Evolutionary conservation across 2,888 invertebrate genomes (phyloP).

Genomic region (Apeira syringaria): DNA sequence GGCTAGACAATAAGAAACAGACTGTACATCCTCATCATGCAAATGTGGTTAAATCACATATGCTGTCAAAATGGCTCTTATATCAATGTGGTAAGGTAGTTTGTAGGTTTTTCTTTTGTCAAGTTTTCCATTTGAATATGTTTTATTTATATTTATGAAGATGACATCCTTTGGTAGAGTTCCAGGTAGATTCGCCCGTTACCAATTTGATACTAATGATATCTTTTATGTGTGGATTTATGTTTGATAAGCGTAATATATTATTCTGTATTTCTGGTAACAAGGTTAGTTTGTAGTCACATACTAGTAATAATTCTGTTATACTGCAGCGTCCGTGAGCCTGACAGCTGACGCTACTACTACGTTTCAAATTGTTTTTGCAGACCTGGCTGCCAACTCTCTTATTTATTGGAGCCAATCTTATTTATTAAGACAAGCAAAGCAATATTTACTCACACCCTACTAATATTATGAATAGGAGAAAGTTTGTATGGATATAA

Average conservation of each 20-base stretch:
- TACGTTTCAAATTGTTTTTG: too few relatives aligned
- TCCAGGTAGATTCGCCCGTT: neutral
- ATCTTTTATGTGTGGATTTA: neutral
- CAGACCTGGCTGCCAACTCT: too few relatives aligned
- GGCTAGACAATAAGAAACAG: slow-evolving; percentile 15
- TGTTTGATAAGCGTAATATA: neutral
- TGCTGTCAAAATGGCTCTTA: slow-evolving; percentile 1
- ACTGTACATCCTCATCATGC: slow-evolving; percentile 16
- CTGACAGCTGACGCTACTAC: too few relatives aligned
- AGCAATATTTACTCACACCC: too few relatives aligned
- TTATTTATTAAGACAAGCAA: too few relatives aligned
- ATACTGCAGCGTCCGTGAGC: too few relatives aligned
- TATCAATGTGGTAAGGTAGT: slow-evolving; percentile 4
- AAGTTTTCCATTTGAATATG: slow-evolving; percentile 10
- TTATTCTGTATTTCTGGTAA: too few relatives aligned
- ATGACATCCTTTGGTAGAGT: slow-evolving; percentile 5
- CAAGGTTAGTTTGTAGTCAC: too few relatives aligned
- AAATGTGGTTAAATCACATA: slow-evolving; percentile 9
- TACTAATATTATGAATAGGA: too few relatives aligned
- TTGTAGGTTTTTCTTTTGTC: slow-evolving; percentile 9
- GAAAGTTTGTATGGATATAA: too few relatives aligned
- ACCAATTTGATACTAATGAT: slow-evolving; percentile 8
- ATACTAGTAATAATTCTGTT: too few relatives aligned
- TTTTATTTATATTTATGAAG: slow-evolving; percentile 18
- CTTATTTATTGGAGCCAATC: too few relatives aligned